Evolutionary conservation across 1,140 invertebrate genomes (phyloP).

Genomic region (Batillaria attramentaria): DNA sequence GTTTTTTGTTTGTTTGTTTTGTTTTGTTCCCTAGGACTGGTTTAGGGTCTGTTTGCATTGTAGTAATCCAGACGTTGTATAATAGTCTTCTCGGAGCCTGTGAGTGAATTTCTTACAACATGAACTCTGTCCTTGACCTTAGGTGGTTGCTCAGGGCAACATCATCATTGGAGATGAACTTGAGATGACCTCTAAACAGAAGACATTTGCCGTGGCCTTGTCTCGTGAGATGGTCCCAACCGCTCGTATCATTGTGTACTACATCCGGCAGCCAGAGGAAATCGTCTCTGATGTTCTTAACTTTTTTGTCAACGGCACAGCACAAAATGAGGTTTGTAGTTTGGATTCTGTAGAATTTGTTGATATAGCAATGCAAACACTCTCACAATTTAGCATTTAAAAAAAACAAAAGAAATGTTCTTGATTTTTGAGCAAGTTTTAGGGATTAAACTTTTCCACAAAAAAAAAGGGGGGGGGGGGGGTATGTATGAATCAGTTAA

Average conservation of each 20-base stretch:
- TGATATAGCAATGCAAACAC: neutral
- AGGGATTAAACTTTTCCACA: neutral
- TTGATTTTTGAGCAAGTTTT: too few relatives aligned
- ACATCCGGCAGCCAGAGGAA: constrained; percentile 83
- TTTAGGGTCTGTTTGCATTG: too few relatives aligned
- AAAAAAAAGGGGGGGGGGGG: neutral
- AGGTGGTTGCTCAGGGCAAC: constrained; percentile 69
- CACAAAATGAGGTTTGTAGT: constrained; percentile 70
- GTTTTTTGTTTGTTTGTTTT: too few relatives aligned
- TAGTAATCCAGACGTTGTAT: too few relatives aligned
- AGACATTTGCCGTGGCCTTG: constrained; percentile 90
- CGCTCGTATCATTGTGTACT: constrained; percentile 91
- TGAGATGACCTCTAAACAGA: constrained; percentile 70
- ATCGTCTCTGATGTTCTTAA: constrained; percentile 93
- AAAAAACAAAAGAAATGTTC: neutral
- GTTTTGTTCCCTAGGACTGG: too few relatives aligned
- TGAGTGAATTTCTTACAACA: too few relatives aligned
- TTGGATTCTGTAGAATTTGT: neutral
- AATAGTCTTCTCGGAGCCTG: too few relatives aligned
- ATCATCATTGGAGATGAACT: constrained; percentile 69
- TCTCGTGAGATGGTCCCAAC: constrained; percentile 96
- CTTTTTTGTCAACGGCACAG: constrained; percentile 95
- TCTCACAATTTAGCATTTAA: neutral
- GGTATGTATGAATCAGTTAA: neutral
- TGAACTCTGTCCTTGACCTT: neutral